Conservation (phyloP, 2,797 vertebrate species). For the Sebastes trivittatus region DNA sequence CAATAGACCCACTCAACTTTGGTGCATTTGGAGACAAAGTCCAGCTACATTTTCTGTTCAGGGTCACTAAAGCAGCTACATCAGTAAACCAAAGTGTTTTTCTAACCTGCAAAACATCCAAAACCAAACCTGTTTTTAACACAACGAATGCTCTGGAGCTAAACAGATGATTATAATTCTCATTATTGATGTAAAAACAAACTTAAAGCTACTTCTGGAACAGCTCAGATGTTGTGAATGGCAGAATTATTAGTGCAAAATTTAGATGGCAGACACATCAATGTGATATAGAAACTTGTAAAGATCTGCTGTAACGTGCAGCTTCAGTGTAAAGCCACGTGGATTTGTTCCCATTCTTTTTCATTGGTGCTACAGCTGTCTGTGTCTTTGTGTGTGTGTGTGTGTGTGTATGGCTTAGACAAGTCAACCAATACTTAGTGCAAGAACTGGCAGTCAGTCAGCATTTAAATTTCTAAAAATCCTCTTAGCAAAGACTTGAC, state of each 20-base stretch:
- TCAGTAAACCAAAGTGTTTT: not conserved
- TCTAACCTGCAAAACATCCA: not conserved
- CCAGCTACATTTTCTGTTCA: not conserved
- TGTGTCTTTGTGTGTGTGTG: not conserved
- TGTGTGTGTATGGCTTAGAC: slow-evolving; percentile 2
- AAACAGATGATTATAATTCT: not conserved
- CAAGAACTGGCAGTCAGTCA: slow-evolving; percentile 43
- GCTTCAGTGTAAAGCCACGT: not conserved
- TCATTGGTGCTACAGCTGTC: slow-evolving; percentile 33
- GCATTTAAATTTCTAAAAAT: slow-evolving; percentile 25
- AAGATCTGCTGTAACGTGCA: not conserved
- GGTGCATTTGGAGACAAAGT: not conserved
- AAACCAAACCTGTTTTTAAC: not conserved
- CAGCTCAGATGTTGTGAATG: slow-evolving; percentile 7
- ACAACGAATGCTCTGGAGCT: not conserved
- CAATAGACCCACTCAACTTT: accelerated
- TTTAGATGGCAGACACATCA: slow-evolving; percentile 11
- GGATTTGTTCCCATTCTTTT: not conserved
- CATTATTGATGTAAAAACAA: not conserved
- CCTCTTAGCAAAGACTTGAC: slow-evolving; percentile 14
- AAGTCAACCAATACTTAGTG: slow-evolving; percentile 28
- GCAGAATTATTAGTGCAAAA: slow-evolving; percentile 31
- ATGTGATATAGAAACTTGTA: not conserved
- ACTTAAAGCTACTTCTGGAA: not conserved
- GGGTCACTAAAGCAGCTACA: not conserved